Evolutionary conservation across 2,797 vertebrate species (phyloP).

Genomic region (Sus cebifrons): DNA sequence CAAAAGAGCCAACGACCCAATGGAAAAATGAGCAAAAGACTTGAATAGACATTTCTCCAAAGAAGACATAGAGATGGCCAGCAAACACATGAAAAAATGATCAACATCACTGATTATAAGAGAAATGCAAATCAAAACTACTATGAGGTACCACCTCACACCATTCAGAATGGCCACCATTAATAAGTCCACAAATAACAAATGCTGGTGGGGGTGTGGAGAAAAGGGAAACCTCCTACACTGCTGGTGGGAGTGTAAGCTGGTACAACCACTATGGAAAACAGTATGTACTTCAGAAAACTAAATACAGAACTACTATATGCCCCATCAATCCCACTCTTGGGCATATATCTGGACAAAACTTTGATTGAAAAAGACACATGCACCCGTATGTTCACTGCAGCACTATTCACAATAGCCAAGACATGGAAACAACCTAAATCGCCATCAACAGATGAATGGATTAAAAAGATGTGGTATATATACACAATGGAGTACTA

Average conservation of each 20-base stretch:
- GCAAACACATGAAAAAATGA: background rate
- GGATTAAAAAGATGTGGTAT: too few species aligned
- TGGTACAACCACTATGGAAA: background rate
- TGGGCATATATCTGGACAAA: background rate
- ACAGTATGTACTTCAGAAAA: background rate
- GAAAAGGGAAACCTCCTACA: background rate
- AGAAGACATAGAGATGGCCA: background rate
- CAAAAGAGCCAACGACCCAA: background rate
- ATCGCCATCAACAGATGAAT: too few species aligned
- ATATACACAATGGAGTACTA: too few species aligned
- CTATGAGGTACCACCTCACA: background rate
- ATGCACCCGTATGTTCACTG: too few species aligned
- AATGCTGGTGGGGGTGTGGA: background rate
- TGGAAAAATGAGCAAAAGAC: background rate
- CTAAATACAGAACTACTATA: background rate
- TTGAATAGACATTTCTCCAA: slow-evolving; percentile 22
- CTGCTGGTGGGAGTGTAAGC: background rate
- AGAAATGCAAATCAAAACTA: slow-evolving; percentile 24
- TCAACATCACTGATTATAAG: background rate
- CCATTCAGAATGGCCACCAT: background rate
- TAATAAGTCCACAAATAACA: background rate
- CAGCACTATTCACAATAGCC: too few species aligned
- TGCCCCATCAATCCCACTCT: background rate
- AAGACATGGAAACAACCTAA: too few species aligned
- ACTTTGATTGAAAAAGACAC: too few species aligned